A percentile compares a stretch with the other conserved stretches of the same genome.
Conservation (phyloP, 2,888 invertebrate genomes). For the Mactromeris polynyma region DNA sequence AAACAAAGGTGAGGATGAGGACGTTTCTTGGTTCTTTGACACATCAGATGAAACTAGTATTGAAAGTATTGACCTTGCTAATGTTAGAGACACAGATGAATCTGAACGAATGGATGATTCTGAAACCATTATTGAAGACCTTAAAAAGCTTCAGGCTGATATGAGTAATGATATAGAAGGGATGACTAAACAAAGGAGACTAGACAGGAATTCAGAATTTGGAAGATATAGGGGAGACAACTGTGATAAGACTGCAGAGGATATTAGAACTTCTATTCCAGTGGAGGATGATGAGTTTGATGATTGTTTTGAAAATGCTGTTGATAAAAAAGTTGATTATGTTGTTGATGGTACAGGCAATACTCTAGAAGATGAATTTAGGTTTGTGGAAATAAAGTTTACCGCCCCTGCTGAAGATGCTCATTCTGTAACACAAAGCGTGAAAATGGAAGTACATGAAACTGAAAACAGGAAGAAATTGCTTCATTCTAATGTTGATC, state of each 20-base stretch:
- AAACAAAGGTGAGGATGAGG: conserved; percentile 12
- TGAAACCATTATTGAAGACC: conserved; percentile 30
- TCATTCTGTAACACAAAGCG: neutral
- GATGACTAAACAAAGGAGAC: neutral
- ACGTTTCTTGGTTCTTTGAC: conserved; percentile 46
- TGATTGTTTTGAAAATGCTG: conserved; percentile 10
- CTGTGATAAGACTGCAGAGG: neutral
- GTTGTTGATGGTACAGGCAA: too few species aligned
- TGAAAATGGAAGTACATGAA: neutral
- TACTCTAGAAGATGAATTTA: neutral
- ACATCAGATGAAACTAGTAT: neutral
- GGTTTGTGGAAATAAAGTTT: neutral
- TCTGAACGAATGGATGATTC: conserved; percentile 5
- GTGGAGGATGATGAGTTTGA: conserved; percentile 21
- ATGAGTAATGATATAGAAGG: conserved; percentile 37
- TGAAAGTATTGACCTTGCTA: neutral
- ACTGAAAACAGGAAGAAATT: neutral
- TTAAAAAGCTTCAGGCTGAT: conserved; percentile 22
- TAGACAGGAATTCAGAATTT: neutral
- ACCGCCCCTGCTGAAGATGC: neutral
- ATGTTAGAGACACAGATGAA: neutral
- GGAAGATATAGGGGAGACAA: neutral
- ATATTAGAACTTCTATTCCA: neutral
- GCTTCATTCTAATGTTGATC: neutral
- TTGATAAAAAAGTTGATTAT: neutral